These are phyloP conservation scores for Sternarchorhynchus goeldii DNA, from an alignment of 2,797 vertebrate genomes.

Conservation along the genomic window DNA sequence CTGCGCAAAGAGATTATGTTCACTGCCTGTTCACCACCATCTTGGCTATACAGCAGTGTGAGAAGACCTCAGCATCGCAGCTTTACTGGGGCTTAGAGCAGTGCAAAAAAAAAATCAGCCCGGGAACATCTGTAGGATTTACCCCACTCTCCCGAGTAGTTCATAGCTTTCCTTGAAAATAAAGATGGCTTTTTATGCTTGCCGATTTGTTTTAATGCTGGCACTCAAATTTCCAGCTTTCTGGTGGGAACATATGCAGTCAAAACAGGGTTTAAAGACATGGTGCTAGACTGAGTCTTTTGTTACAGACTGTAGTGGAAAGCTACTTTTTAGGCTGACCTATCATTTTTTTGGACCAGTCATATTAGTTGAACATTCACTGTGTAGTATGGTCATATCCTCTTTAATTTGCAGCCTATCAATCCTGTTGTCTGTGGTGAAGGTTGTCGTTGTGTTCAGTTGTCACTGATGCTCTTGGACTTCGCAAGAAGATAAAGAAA, in stretches of 20 bases:
- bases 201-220: conserved; percentile 24
- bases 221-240: conserved; percentile 13
- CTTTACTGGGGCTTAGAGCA: conserved; percentile 53
- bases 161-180: conserved; percentile 12
- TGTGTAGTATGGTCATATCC: background rate
- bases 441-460: conserved; percentile 12
- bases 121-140: conserved; percentile 39
- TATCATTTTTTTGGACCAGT: conserved; percentile 14
- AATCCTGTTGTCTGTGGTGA: conserved; percentile 7
- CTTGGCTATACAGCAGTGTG: conserved; percentile 13
- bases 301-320: conserved; percentile 2
- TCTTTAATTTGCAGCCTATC: conserved; percentile 4
- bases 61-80: conserved; percentile 42
- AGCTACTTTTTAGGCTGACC: conserved; percentile 10
- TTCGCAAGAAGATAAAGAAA: conserved; percentile 21
- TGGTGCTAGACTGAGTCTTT: conserved; percentile 30
- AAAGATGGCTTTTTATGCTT: conserved; percentile 19
- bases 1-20: conserved; percentile 38
- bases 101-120: conserved; percentile 32
- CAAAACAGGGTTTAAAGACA: conserved; percentile 38
- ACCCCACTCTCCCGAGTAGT: conserved; percentile 10
- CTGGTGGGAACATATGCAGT: conserved; percentile 11
- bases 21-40: conserved; percentile 24
- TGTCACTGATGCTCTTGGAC: background rate
- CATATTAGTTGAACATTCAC: background rate